phyloP scores from a whole-genome alignment of 2,113 vertebrate species.

The Misgurnus mizolepis region DNA sequence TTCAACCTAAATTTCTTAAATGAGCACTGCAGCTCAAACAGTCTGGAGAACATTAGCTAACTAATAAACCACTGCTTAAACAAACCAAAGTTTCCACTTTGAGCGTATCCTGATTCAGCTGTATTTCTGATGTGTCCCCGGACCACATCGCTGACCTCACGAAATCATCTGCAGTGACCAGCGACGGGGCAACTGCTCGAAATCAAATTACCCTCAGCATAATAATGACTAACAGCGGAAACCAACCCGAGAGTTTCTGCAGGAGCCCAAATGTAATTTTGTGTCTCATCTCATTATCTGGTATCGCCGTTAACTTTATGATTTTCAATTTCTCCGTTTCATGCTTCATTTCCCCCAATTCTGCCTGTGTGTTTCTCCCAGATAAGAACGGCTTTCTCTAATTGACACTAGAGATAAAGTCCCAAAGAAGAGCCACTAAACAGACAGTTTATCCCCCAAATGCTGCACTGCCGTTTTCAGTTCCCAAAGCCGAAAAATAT shows the following conservation, averaged over 20 bases:
- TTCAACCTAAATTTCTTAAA: too few relatives aligned
- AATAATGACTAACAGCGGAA: constrained; percentile 31
- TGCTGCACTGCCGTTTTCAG: not conserved
- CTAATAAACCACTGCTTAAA: too few relatives aligned
- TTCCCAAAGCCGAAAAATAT: constrained; percentile 2
- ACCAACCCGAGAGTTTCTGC: constrained; percentile 11
- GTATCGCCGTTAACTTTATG: constrained; percentile 27
- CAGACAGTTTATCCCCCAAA: constrained; percentile 14
- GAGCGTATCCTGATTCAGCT: too few relatives aligned
- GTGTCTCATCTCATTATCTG: constrained; percentile 42
- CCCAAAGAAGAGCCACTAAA: constrained; percentile 34
- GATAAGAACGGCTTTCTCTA: constrained; percentile 33
- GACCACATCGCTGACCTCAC: not conserved
- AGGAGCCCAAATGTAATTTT: constrained; percentile 33
- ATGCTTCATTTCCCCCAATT: constrained; percentile 44
- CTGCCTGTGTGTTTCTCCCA: constrained; percentile 25
- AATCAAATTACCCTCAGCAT: constrained; percentile 24
- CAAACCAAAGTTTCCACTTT: too few relatives aligned
- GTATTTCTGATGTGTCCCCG: too few relatives aligned
- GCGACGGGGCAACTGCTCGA: not conserved
- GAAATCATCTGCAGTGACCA: not conserved
- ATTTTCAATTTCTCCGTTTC: constrained; percentile 44
- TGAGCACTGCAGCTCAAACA: too few relatives aligned
- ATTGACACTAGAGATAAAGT: constrained; percentile 45
- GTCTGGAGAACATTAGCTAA: too few relatives aligned